Evolutionary conservation across 2,797 vertebrate species (phyloP), one percentile per base, ranked within the genome.

Genomic region (Acanthurus leucopareius): DNA sequence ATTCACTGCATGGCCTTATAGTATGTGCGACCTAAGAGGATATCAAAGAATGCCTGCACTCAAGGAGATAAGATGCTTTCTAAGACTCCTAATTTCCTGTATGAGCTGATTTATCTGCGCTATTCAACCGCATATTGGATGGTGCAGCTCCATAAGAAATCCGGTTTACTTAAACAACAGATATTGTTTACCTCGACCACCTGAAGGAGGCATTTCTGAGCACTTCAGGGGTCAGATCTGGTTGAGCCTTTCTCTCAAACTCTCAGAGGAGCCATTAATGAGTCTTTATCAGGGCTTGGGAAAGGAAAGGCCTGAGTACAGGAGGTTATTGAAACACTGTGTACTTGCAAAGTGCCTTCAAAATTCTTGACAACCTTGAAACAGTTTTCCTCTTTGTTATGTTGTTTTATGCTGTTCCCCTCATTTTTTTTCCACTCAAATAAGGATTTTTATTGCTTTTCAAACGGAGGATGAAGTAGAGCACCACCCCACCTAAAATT

Each of bases 61-160:
- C 69, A 67, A 49, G 78, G 81, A 95, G 91, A 94, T 92, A 93
- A 92, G 77, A 91, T 84, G 83, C 65, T 86, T 80, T 81, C 44
- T 75, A 62, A 71, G 67, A 73, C 32, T 11, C 40, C 65, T 59
- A 40, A 69, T 82, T 88, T 86, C 84, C 90, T 84, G 63, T 48
- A 77, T 77, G 17, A 42, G 79, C 69, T 71, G 62, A 91, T 83
- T 85, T 84, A 93, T 87, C 70, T 64, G 63, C 10, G n/a, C 74
- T 88, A 64, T 79, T 89, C 62, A 64, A 78, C 28, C 56, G 47
- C 62, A 28, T 79, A 64, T 77, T 53, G 72, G 60, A 71, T 32
- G 20, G 48, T 75, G 49, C 19, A n/a, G 38, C 56, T 61, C 61
- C 61, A 53, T 75, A 83, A 85, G 72, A 86, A 79, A 82, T 88